Percentiles rank a stretch among this genome's conserved stretches.
phyloP scores from a whole-genome alignment of 2,888 invertebrate species.

The Dione vanillae region DNA sequence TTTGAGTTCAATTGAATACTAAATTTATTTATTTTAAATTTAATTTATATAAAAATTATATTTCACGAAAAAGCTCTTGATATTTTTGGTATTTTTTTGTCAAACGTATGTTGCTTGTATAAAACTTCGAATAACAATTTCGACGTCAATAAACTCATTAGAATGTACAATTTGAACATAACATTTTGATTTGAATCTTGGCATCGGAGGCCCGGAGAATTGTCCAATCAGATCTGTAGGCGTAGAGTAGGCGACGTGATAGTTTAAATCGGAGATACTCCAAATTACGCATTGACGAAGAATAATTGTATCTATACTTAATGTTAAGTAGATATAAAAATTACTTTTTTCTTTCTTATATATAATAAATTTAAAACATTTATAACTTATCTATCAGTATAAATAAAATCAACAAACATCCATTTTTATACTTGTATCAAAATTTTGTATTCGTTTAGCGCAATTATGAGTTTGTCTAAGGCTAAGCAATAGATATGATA shows the following conservation, averaged over 20 bases:
- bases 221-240: slow-evolving; percentile 40
- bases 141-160: slow-evolving; percentile 43
- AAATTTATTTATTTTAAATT: too few species aligned
- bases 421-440: too few species aligned
- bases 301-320: slow-evolving; percentile 8
- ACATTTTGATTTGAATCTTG: slow-evolving; percentile 34
- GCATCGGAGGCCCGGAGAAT: slow-evolving; percentile 38
- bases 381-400: too few species aligned
- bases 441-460: too few species aligned
- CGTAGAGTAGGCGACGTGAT: slow-evolving; percentile 41
- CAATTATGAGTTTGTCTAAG: too few species aligned
- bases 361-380: too few species aligned
- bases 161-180: slow-evolving; percentile 40
- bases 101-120: neutral
- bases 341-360: too few species aligned
- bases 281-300: slow-evolving; percentile 8
- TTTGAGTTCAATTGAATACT: too few species aligned
- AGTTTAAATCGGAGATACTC: slow-evolving; percentile 26
- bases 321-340: too few species aligned
- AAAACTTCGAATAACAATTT: slow-evolving; percentile 7
- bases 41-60: too few species aligned
- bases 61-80: neutral
- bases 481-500: too few species aligned
- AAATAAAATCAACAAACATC: too few species aligned
- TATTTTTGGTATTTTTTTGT: neutral